Conservation (phyloP, 2,113 vertebrate species). For the Lophotis ruficrista region DNA sequence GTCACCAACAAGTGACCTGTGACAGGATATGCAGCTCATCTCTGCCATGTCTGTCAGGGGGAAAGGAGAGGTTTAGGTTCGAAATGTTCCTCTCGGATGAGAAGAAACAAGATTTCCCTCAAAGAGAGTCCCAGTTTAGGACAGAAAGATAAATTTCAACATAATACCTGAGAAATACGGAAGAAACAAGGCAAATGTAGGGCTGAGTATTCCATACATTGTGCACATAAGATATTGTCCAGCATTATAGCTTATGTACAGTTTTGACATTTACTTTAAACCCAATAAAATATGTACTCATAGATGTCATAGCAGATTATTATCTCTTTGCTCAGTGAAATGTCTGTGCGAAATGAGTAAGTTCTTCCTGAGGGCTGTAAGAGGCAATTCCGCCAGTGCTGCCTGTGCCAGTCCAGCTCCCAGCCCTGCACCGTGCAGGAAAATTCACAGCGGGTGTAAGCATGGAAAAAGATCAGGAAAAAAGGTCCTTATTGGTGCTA, state of each 20-base stretch:
- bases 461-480: neutral
- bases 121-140: neutral
- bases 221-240: neutral
- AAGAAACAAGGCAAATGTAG: neutral
- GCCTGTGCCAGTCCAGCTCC: neutral
- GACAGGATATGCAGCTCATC: neutral
- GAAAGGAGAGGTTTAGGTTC: neutral
- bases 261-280: conserved; percentile 13
- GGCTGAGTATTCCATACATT: neutral
- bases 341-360: neutral
- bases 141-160: neutral
- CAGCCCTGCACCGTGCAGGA: neutral
- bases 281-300: neutral
- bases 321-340: neutral
- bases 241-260: neutral
- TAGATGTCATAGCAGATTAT: neutral
- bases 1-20: neutral
- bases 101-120: neutral
- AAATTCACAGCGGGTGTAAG: neutral
- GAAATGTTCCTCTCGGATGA: neutral
- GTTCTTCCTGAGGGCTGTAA: neutral
- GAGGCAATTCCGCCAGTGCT: accelerated
- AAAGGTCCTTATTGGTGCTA: neutral
- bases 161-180: neutral
- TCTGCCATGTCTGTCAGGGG: accelerated